phyloP scores from a whole-genome alignment of 2,888 invertebrate species.

The Cremastinae sp. region DNA sequence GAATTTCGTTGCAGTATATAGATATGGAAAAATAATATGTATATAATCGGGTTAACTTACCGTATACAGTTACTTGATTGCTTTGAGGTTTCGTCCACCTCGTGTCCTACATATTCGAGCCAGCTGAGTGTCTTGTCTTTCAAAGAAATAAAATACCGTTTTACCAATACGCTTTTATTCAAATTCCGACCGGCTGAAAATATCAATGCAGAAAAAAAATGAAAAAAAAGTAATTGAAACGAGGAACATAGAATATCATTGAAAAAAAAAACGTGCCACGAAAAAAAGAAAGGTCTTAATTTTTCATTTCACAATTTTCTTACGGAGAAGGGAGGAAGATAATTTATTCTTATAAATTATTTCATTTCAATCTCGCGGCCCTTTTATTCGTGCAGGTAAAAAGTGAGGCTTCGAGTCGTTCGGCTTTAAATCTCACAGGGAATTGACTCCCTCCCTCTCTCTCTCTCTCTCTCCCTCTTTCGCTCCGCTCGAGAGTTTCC shows the following conservation, averaged over 20 bases:
- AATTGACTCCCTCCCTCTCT: conserved; percentile 22
- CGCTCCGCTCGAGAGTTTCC: conserved; percentile 25
- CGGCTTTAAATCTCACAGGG: conserved; percentile 56
- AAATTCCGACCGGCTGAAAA: neutral
- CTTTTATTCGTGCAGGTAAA: neutral
- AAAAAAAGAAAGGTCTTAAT: neutral
- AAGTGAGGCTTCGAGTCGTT: conserved; percentile 30
- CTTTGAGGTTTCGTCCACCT: conserved; percentile 68
- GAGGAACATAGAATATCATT: neutral
- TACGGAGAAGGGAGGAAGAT: too few relatives aligned
- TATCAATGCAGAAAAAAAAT: neutral
- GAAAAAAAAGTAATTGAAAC: neutral
- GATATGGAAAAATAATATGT: neutral
- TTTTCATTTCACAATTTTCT: too few relatives aligned
- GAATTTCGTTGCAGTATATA: neutral
- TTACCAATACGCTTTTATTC: conserved; percentile 35
- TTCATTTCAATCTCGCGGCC: neutral
- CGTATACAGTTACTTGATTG: conserved; percentile 74
- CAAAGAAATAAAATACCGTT: conserved; percentile 46
- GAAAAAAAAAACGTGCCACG: neutral
- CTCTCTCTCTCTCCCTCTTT: neutral
- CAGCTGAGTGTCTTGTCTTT: conserved; percentile 26
- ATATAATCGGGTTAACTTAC: conserved; percentile 49
- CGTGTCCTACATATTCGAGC: conserved; percentile 66
- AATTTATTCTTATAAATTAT: neutral